These are phyloP conservation scores for Alligator sinensis DNA, from an alignment of 2,113 vertebrate species.

Conservation along the genomic window DNA sequence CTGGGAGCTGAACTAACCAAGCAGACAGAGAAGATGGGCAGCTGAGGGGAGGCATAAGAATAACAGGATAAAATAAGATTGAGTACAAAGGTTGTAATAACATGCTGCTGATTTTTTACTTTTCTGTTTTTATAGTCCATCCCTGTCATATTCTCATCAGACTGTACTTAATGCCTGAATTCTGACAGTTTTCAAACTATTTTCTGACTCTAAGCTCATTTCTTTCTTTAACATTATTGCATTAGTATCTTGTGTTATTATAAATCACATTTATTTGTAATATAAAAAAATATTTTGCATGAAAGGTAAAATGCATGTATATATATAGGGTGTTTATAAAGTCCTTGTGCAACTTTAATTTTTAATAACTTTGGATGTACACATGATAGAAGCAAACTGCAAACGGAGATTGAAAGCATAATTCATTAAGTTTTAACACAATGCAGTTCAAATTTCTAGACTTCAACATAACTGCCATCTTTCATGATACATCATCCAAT, in stretches of 20 bases:
- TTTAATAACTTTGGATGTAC: too few relatives aligned
- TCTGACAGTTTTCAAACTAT: neutral
- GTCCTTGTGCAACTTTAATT: too few relatives aligned
- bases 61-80: neutral
- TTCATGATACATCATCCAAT: too few relatives aligned
- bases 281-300: neutral
- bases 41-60: neutral
- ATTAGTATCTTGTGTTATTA: neutral
- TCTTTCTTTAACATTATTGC: neutral
- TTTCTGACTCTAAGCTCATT: neutral
- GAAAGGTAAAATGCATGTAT: neutral
- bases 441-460: too few relatives aligned
- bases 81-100: neutral
- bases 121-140: neutral
- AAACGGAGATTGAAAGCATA: too few relatives aligned
- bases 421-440: too few relatives aligned
- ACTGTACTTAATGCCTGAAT: neutral
- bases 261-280: neutral
- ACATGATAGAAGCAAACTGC: too few relatives aligned
- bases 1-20: neutral
- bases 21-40: neutral
- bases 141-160: neutral
- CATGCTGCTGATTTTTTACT: neutral
- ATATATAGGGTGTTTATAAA: neutral
- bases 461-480: too few relatives aligned